These are phyloP conservation scores for Tricholaema leucomelas DNA, from an alignment of 2,113 vertebrate species.

Conservation along the genomic window DNA sequence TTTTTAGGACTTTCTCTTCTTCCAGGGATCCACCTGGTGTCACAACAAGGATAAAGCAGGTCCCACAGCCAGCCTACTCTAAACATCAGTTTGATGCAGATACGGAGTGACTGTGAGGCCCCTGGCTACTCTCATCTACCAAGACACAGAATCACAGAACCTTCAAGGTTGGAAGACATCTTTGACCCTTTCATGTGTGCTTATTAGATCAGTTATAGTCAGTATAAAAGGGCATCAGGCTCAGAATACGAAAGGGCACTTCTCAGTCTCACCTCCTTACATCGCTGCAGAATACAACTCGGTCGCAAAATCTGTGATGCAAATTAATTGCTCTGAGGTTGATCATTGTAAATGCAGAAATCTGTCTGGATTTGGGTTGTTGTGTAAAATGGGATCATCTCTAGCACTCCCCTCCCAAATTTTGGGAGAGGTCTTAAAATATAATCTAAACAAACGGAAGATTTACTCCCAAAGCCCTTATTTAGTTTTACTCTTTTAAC, in stretches of 20 bases:
- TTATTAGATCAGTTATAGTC: background rate
- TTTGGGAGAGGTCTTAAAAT: background rate
- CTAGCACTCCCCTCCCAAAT: background rate
- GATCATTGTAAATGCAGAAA: background rate
- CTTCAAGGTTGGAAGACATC: too few species aligned
- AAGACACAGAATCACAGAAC: background rate
- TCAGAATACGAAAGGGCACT: background rate
- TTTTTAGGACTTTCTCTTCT: background rate
- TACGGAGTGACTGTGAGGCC: background rate
- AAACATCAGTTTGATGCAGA: accelerated
- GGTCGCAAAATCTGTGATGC: background rate
- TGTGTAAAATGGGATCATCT: background rate
- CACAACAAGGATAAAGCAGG: background rate
- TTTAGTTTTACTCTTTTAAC: background rate
- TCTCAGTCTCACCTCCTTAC: background rate
- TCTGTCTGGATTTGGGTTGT: background rate
- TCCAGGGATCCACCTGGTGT: background rate
- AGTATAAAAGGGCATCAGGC: background rate
- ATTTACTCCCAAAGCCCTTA: background rate
- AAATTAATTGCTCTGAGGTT: background rate
- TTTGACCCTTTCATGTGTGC: background rate
- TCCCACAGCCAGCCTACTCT: background rate
- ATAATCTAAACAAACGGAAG: background rate
- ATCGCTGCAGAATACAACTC: background rate
- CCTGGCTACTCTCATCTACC: background rate